A percentile compares a stretch with the other conserved stretches of the same genome.
These are phyloP conservation scores for Hecatera dysodea DNA, from an alignment of 2,888 invertebrate species.

Conservation along the genomic window DNA sequence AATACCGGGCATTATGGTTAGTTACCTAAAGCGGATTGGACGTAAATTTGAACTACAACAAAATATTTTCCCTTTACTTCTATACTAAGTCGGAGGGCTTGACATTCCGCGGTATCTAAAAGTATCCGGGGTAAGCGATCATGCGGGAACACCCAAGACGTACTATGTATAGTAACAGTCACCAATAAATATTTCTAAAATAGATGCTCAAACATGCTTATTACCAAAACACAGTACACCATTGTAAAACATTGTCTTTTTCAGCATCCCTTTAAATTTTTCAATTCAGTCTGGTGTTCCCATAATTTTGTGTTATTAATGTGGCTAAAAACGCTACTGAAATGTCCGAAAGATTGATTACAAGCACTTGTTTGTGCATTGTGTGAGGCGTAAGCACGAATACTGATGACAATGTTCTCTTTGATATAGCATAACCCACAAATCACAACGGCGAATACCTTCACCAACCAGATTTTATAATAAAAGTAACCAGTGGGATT, in stretches of 20 bases:
- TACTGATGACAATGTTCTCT: conserved; percentile 67
- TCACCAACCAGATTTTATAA: conserved; percentile 45
- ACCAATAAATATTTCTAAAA: conserved; percentile 53
- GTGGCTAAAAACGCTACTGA: conserved; percentile 50
- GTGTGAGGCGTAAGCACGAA: conserved; percentile 62
- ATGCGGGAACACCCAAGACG: conserved; percentile 72
- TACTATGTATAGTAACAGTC: conserved; percentile 52
- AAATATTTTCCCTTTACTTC: conserved; percentile 36
- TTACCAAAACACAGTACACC: conserved; percentile 56
- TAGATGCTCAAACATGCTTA: conserved; percentile 58
- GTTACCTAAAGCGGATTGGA: conserved; percentile 72
- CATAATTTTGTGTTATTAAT: conserved; percentile 61
- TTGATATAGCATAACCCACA: conserved; percentile 56
- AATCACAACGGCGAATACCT: conserved; percentile 54
- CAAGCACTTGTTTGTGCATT: conserved; percentile 63
- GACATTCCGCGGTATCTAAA: conserved; percentile 49
- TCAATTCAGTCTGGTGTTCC: conserved; percentile 58
- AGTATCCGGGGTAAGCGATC: conserved; percentile 65
- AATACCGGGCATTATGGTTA: conserved; percentile 76
- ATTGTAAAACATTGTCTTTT: conserved; percentile 58
- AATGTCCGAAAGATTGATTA: conserved; percentile 54
- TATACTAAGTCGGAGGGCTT: conserved; percentile 44
- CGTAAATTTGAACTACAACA: conserved; percentile 50
- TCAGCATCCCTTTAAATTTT: conserved; percentile 57
- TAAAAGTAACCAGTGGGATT: conserved; percentile 34